phyloP scores from a whole-genome alignment of 2,113 vertebrate genomes.

The Atrichornis clamosus region DNA sequence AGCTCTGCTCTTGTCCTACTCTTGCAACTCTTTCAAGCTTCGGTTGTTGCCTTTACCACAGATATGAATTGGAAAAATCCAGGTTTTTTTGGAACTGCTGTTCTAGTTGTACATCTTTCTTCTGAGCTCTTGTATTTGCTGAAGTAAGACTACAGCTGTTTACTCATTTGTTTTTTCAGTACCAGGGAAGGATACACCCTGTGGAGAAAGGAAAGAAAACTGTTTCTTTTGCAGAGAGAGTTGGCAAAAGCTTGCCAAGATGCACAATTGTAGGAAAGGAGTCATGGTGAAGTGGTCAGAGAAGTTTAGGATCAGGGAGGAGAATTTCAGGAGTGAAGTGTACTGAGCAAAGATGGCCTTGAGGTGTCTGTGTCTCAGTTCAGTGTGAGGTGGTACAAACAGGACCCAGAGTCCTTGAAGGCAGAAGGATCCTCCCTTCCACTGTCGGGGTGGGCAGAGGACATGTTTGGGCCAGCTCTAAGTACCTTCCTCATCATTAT shows the following conservation, averaged over 20 bases:
- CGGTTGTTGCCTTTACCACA: neutral
- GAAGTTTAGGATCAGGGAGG: neutral
- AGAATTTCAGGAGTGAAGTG: neutral
- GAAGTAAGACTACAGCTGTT: neutral
- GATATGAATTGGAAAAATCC: neutral
- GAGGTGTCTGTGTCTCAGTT: neutral
- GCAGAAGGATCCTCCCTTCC: neutral
- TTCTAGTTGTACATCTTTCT: neutral
- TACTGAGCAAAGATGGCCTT: neutral
- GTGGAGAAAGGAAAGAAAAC: neutral
- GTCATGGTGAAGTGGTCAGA: neutral
- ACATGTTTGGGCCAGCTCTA: neutral
- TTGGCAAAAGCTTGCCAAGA: neutral
- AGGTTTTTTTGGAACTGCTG: neutral
- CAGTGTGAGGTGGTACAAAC: neutral
- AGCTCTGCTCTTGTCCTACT: neutral
- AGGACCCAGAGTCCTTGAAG: neutral
- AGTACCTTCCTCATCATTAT: neutral
- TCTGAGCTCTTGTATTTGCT: neutral
- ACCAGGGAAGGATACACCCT: neutral
- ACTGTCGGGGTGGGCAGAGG: neutral
- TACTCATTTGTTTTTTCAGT: rapidly evolving
- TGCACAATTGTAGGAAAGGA: neutral
- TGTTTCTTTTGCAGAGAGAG: neutral
- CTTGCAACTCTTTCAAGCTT: neutral